Base-by-base conservation (phyloP, 2,888 invertebrate species). In the Chouioia cunea region DNA sequence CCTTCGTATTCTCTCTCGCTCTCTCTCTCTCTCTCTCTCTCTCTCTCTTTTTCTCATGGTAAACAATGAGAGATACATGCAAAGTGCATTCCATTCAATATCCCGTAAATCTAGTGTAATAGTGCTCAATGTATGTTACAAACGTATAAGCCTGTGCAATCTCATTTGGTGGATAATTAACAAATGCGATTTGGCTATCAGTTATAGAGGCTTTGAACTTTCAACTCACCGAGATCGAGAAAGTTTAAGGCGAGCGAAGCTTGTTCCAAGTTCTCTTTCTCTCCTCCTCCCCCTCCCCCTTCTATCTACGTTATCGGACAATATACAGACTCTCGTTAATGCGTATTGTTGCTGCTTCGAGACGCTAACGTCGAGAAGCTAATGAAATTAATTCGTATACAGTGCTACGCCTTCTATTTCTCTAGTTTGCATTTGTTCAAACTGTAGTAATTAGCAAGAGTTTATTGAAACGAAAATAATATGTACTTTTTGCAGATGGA, bases 211-310 rank as follows among this genome's bases (percentile, higher is more conserved):
- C 58, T 27, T 44, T 57, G 1, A 66, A 66, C 59, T 66, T 46
- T 59, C 66, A 44, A 50, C 23, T 14, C 16, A 12, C 43, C 18
- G n/a, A 52, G 60, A 65, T 60, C 65, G 27, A 23, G 48, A 59
- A 64, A 65, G 36, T 70, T 70, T 47, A n/a, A 63, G 53, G 58
- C 47, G 47, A 70, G 36, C 6, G 36, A 36, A 36, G 36, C 36
- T 64, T 59, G 58, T 53, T 22, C 43, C 27, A 54, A 58, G 50
- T 36, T 59, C 23, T 52, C 27, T 43, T 15, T 59, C 27, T 14
- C 54, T 22, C 22, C 27, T 59, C 43, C 48, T 18, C n/a, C 15
- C 10, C 8, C 27, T 43, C n/a, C 60, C 20, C 4, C 23, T 23
- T 4, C 43, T 14, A 18, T 64, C 36, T 53, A 23, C 2, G 18